Conservation (phyloP, 2,113 vertebrate species). For the Morone chrysops region DNA sequence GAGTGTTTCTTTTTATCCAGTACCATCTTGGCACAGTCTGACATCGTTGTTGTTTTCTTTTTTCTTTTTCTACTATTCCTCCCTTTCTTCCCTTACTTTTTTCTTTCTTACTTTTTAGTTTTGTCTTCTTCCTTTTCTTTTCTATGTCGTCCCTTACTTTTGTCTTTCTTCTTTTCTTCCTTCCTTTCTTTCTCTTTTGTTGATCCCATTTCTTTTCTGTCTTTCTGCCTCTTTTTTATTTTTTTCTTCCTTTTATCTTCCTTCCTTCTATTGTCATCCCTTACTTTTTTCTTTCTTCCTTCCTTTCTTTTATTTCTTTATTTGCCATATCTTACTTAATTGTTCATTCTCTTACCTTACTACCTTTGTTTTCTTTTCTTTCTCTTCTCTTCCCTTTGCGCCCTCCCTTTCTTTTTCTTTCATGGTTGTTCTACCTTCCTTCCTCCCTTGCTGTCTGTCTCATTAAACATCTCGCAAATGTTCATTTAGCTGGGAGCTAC, state of each 20-base stretch:
- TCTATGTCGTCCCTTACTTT: background rate
- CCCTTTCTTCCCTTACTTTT: background rate
- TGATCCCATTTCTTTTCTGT: too few species aligned
- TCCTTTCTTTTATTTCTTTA: too few species aligned
- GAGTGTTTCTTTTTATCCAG: constrained; percentile 3
- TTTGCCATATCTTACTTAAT: too few species aligned
- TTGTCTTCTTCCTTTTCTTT: too few species aligned
- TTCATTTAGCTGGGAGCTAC: background rate
- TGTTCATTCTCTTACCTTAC: too few species aligned
- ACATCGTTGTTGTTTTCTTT: background rate
- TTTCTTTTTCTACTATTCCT: background rate
- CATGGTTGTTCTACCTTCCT: too few species aligned
- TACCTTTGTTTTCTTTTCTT: background rate
- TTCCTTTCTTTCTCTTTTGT: background rate
- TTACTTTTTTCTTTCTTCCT: background rate
- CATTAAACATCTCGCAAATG: background rate
- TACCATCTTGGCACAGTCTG: background rate
- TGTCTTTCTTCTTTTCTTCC: too few species aligned
- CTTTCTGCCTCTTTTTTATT: background rate
- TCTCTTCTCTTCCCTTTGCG: background rate
- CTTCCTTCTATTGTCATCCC: too few species aligned
- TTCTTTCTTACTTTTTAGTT: background rate
- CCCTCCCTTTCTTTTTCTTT: background rate
- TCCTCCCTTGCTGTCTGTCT: background rate
- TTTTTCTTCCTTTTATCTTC: too few species aligned